phyloP scores from a whole-genome alignment of 1,140 invertebrate species.

The Diorhabda carinulata region DNA sequence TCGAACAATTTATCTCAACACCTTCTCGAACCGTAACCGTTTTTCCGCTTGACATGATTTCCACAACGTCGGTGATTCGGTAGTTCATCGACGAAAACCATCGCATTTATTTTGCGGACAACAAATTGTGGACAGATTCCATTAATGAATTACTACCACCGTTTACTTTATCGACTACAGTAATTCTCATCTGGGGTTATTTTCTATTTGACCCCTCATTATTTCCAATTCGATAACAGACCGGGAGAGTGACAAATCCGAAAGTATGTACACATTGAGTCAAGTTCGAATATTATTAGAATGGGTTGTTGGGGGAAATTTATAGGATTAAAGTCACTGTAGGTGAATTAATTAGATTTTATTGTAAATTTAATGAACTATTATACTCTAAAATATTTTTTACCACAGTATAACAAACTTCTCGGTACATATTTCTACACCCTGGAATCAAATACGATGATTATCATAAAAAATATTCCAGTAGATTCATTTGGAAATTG shows the following conservation, averaged over 20 bases:
- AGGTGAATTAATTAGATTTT: too few relatives aligned
- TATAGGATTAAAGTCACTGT: too few relatives aligned
- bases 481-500: too few relatives aligned
- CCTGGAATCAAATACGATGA: too few relatives aligned
- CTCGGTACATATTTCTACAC: too few relatives aligned
- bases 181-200: slow-evolving; percentile 9
- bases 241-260: slow-evolving; percentile 36
- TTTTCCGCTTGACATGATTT: background rate
- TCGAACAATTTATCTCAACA: background rate
- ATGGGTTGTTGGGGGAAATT: background rate
- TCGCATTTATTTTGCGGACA: background rate
- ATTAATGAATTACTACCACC: slow-evolving; percentile 33
- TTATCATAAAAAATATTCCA: too few relatives aligned
- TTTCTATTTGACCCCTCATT: slow-evolving; percentile 20
- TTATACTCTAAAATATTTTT: too few relatives aligned
- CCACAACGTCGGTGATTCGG: background rate
- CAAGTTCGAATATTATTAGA: slow-evolving; percentile 24
- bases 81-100: background rate
- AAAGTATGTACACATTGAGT: slow-evolving; percentile 28
- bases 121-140: slow-evolving; percentile 12
- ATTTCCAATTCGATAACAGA: slow-evolving; percentile 24
- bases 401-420: too few relatives aligned
- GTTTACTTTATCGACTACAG: slow-evolving; percentile 26
- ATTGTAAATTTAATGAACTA: too few relatives aligned
- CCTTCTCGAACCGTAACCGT: background rate